A percentile compares a stretch with the other conserved stretches of the same genome.
These are phyloP conservation scores for Pogonocherus hispidulus DNA, from an alignment of 2,888 invertebrate genomes.

Conservation along the genomic window DNA sequence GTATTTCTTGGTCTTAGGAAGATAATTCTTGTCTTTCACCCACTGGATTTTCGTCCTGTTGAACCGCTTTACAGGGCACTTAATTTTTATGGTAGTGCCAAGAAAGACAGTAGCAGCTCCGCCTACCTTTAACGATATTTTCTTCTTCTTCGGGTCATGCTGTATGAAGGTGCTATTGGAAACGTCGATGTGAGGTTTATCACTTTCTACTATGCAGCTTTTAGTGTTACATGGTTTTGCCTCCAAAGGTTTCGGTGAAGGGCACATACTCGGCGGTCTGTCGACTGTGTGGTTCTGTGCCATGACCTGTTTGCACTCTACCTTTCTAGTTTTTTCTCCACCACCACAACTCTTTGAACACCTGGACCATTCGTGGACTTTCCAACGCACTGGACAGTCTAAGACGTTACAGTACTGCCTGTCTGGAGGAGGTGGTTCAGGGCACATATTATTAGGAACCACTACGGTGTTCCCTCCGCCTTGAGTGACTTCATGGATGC, in stretches of 20 bases:
- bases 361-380: slow-evolving; percentile 88
- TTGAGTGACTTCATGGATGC: slow-evolving; percentile 88
- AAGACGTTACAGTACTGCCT: slow-evolving; percentile 92
- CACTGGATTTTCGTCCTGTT: slow-evolving; percentile 88
- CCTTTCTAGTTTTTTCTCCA: slow-evolving; percentile 87
- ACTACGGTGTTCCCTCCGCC: slow-evolving; percentile 91
- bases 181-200: slow-evolving; percentile 82
- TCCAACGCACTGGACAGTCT: slow-evolving; percentile 93
- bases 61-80: slow-evolving; percentile 91
- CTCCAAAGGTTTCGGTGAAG: slow-evolving; percentile 80
- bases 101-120: slow-evolving; percentile 92
- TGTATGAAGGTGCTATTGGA: slow-evolving; percentile 88
- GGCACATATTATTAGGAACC: slow-evolving; percentile 95
- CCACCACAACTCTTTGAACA: slow-evolving; percentile 95
- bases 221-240: slow-evolving; percentile 89
- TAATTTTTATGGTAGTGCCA: slow-evolving; percentile 93
- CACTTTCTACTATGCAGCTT: slow-evolving; percentile 80
- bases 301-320: slow-evolving; percentile 92
- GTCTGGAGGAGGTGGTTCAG: slow-evolving; percentile 90
- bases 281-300: slow-evolving; percentile 92
- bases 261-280: slow-evolving; percentile 82
- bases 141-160: slow-evolving; percentile 84
- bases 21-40: slow-evolving; percentile 87
- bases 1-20: slow-evolving; percentile 84
- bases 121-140: slow-evolving; percentile 89